Percentiles rank a stretch among this genome's conserved stretches.
phyloP scores from a whole-genome alignment of 2,888 invertebrate genomes.

The Cerastis rubricosa region DNA sequence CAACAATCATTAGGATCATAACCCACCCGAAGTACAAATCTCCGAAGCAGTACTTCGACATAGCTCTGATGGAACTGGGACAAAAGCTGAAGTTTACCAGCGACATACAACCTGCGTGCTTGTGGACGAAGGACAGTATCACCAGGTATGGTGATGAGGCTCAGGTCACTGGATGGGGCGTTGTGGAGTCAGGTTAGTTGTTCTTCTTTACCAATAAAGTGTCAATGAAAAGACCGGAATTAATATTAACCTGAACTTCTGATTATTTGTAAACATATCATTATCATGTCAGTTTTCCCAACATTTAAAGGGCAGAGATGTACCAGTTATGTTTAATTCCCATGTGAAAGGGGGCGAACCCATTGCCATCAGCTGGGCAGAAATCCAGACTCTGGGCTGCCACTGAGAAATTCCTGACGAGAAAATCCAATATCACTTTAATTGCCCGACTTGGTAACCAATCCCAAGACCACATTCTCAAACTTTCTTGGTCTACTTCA shows the following conservation, averaged over 20 bases:
- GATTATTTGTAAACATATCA: neutral
- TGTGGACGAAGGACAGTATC: constrained; percentile 73
- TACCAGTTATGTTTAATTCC: neutral
- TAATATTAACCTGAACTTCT: neutral
- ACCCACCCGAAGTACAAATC: constrained; percentile 76
- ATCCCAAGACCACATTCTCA: neutral
- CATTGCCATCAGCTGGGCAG: neutral
- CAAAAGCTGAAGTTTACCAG: constrained; percentile 67
- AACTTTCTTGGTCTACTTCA: constrained; percentile 1
- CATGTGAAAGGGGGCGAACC: neutral
- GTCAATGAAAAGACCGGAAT: neutral
- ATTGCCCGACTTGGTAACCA: neutral
- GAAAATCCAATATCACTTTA: neutral
- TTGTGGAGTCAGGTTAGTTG: constrained; percentile 73
- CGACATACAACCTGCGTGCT: constrained; percentile 79
- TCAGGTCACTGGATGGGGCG: constrained; percentile 81
- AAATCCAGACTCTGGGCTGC: neutral
- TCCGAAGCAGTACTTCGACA: constrained; percentile 79
- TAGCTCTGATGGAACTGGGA: constrained; percentile 78
- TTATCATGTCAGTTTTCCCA: neutral
- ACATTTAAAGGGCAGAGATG: neutral
- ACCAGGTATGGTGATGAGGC: constrained; percentile 67
- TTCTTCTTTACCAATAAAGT: neutral
- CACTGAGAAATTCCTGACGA: neutral
- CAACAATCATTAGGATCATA: constrained; percentile 71